Evolutionary conservation across 2,888 invertebrate species (phyloP).

Genomic region (Aphidius colemani): DNA sequence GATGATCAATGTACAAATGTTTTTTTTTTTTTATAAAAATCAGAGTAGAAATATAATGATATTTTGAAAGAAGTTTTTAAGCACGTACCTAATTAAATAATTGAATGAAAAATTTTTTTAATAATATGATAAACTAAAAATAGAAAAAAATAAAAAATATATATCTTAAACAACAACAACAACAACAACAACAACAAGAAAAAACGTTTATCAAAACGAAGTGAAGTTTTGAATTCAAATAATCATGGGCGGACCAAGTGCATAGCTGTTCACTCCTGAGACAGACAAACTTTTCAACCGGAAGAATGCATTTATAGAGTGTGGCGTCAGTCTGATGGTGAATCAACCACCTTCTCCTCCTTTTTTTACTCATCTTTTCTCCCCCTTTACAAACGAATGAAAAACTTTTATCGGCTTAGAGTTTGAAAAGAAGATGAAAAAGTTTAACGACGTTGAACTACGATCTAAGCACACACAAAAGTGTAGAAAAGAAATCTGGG

Average conservation of each 20-base stretch:
- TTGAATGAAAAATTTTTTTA: too few relatives aligned
- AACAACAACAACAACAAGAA: conserved; percentile 16
- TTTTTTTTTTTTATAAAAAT: too few relatives aligned
- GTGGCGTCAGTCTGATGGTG: conserved; percentile 19
- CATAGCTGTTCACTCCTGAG: not conserved
- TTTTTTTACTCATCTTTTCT: too few relatives aligned
- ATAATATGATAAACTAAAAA: not conserved
- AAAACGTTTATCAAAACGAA: conserved; percentile 14
- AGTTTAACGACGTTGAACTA: conserved; percentile 53
- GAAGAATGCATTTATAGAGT: conserved; percentile 52
- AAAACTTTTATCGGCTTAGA: conserved; percentile 51
- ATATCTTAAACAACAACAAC: too few relatives aligned
- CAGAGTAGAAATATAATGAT: too few relatives aligned
- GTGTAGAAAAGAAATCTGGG: conserved; percentile 7
- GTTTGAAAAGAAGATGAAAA: conserved; percentile 54
- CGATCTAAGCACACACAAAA: conserved; percentile 36
- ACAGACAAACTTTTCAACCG: conserved; percentile 23
- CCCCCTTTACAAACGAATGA: conserved; percentile 35
- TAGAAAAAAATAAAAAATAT: not conserved
- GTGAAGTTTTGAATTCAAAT: conserved; percentile 23
- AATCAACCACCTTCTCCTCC: not conserved
- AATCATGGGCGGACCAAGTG: conserved; percentile 20
- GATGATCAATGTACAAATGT: too few relatives aligned
- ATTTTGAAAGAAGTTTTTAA: too few relatives aligned
- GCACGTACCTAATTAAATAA: too few relatives aligned